Percentiles rank a stretch among this genome's conserved stretches.
These are phyloP conservation scores for Coelogynopora nodosa DNA, from an alignment of 2,888 invertebrate genomes.

Conservation along the genomic window DNA sequence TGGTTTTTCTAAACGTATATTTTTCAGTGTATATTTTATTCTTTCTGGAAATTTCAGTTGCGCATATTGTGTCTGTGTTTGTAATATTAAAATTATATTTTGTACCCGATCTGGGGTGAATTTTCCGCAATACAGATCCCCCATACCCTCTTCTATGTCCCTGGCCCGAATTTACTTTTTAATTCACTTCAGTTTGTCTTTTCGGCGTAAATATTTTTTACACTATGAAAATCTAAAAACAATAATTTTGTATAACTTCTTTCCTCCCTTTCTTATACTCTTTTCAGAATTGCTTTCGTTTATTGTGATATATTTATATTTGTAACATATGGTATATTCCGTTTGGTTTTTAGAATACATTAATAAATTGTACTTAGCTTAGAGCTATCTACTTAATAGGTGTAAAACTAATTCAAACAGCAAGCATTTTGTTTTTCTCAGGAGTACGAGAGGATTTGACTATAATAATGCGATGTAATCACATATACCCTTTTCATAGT, in stretches of 20 bases:
- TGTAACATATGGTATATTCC: background rate
- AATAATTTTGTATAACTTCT: background rate
- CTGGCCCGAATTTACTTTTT: background rate
- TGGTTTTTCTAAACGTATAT: conserved; percentile 28
- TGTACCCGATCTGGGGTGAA: background rate
- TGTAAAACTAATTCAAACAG: too few species aligned
- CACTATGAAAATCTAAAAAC: background rate
- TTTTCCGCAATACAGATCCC: background rate
- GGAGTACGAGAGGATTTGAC: too few species aligned
- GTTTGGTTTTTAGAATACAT: too few species aligned
- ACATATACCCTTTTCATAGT: too few species aligned
- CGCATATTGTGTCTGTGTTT: background rate
- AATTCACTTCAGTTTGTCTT: background rate
- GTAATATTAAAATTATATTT: background rate
- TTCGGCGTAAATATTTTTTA: background rate
- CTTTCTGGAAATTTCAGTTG: background rate
- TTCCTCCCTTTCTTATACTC: background rate
- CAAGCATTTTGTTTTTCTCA: too few species aligned
- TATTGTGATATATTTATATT: background rate
- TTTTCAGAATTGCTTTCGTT: background rate
- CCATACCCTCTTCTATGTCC: background rate
- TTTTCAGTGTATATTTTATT: conserved; percentile 5
- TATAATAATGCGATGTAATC: too few species aligned
- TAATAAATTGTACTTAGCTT: too few species aligned
- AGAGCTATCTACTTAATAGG: too few species aligned